A percentile compares a stretch with the other conserved stretches of the same genome.
Conservation (phyloP, 2,797 vertebrate species). For the Leucoraja ocellata region DNA sequence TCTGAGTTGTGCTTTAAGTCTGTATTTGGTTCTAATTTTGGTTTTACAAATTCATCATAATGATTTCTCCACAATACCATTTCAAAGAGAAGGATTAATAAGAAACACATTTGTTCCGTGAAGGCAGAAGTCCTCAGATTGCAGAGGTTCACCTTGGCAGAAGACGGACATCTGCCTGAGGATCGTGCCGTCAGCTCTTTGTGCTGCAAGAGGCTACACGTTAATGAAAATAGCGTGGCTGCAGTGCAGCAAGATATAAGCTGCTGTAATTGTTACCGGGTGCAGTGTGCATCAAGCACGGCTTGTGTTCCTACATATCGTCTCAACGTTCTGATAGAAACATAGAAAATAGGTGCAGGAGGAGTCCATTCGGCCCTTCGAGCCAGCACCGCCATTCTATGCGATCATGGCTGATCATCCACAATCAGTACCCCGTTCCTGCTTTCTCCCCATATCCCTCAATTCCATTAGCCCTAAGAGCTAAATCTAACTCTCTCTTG, state of each 20-base stretch:
- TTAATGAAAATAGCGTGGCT: slow-evolving; percentile 33
- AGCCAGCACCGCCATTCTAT: too few relatives aligned
- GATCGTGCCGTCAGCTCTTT: slow-evolving; percentile 13
- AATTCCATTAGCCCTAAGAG: too few relatives aligned
- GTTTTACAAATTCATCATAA: slow-evolving; percentile 17
- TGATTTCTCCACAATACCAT: slow-evolving; percentile 18
- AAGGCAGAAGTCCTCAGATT: not conserved
- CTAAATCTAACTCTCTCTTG: too few relatives aligned
- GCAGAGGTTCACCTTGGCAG: slow-evolving; percentile 29
- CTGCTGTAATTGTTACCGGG: slow-evolving; percentile 27
- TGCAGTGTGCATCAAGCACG: not conserved
- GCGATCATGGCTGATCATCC: too few relatives aligned
- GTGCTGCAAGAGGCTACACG: slow-evolving; percentile 22
- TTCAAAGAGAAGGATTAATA: not conserved
- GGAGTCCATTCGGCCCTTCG: too few relatives aligned
- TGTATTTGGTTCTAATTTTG: slow-evolving; percentile 23
- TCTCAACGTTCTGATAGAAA: not conserved
- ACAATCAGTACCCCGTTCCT: too few relatives aligned
- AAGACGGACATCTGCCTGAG: slow-evolving; percentile 26
- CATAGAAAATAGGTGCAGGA: too few relatives aligned
- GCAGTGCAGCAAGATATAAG: slow-evolving; percentile 15
- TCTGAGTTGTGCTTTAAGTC: not conserved
- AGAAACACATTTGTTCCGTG: slow-evolving; percentile 2
- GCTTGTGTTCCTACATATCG: slow-evolving; percentile 21
- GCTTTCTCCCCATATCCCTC: too few relatives aligned